Base-by-base conservation (phyloP, 2,888 invertebrate species). In the Diarsia dahlii region DNA sequence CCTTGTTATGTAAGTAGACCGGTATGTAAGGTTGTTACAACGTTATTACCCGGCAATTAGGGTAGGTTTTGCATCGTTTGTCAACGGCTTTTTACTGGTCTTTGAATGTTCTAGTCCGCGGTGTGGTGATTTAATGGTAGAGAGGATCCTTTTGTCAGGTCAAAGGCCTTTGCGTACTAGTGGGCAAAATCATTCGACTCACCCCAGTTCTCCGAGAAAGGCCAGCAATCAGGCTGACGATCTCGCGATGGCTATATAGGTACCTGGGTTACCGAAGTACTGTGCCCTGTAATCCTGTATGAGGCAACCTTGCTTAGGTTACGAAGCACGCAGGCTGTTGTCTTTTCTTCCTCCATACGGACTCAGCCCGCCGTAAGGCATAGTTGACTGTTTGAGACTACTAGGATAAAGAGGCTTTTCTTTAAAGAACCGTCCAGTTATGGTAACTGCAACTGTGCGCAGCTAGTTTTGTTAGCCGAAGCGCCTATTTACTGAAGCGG, bases 1-100 rank as follows among this genome's bases (percentile, higher is more conserved):
- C 78, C 50, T 48, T 48, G 56, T 70, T 28, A 45, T 20, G 56
- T 18, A 58, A 54, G 2, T n/a, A n/a, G n/a, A n/a, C n/a, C n/a
- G n/a, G n/a, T 15, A 13, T 18, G 28, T 28, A 52, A 10, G 12
- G 12, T 39, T 45, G 23, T 18, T 28, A 78, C 28, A 52, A 56
- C 39, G 18, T 65, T 80, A 62, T 79, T 71, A 71, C 54, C 62
- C 8, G n/a, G 18, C 48, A 18, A 39, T 60, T 34, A 52, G 28
- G 18, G 45, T 34, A 15, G 23, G 34, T 71, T 71, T 28, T 48
- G 28, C 34, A n/a, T 79, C 6, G 23, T 46, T 46, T 76, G 12
- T 23, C 45, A 69, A 23, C 15, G 20, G 60, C 0, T 78, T 62
- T 78, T 79, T 70, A 69, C 15, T 46, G 45, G 6, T 45, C 34